Base-by-base conservation (phyloP, 2,797 vertebrate genomes). In the Lophius americanus region DNA sequence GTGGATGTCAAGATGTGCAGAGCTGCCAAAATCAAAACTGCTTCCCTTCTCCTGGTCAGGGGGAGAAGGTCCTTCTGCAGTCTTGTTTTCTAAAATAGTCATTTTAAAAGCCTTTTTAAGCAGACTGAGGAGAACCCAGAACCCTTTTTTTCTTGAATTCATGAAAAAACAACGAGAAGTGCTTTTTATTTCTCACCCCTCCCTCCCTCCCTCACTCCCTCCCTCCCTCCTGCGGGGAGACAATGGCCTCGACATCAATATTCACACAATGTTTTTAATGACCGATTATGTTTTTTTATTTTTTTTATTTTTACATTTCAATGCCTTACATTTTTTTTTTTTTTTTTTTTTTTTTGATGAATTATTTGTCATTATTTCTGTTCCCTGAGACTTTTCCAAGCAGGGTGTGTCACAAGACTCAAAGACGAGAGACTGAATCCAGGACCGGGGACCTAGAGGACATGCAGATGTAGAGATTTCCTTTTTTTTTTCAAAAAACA, bases 81-180 rank as follows among this genome's bases (percentile, higher is more conserved):
- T 93, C 87, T 91, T 92, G 84, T 91, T 92, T 92, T 90, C 83
- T 91, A 92, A 90, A 86, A 91, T 90, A 91, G 93, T 93, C 81
- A 90, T 92, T 94, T 94, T 92, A 91, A 95, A 94, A 90, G 89
- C 92, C 89, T 94, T 94, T 94, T 92, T 94, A 93, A 94, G 89
- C 90, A 89, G 87, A 94, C 88, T 89, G 81, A 85, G 83, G 83
- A 90, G 23, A 23, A 23, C 23, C 23, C 23, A 23, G 23, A 23
- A 93, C 90, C 86, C 75, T 87, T 88, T 79, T 83, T 88, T 83
- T 83, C 91, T 94, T 89, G 85, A 89, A 91, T 92, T 93, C 91
- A 92, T 90, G 91, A 92, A 88, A 85, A 90, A 88, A 84, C 78
- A 85, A 90, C 92, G 86, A 91, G 80, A 94, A 94, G 93, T 95